Evolutionary conservation across 1,140 invertebrate species (phyloP), one percentile per base, ranked within the genome.

Genomic region (Caerostris darwini): DNA sequence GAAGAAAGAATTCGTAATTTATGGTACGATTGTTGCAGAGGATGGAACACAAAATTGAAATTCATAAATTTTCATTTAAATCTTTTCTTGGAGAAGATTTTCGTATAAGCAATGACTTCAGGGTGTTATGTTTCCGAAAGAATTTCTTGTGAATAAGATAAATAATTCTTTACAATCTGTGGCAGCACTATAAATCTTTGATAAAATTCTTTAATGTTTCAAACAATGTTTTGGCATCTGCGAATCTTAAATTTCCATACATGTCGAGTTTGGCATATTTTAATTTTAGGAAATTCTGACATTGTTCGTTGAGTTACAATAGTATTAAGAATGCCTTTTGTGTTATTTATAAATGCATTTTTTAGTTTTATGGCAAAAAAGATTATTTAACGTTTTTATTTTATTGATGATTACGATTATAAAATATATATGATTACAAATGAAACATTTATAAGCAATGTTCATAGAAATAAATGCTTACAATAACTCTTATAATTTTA

Each of bases 31-130:
- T 61, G 85, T 34, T 87, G 50, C 3, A 14, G 14, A 61, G 54
- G 5, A 7, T 5, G 4, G 7, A 56, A 56, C 14, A 12, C 54
- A 34, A 19, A 19, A 59, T 61, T 61, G 58, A 59, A 87, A 34
- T 87, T 87, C 56, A 87, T 61, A 87, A 58, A 57, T 83, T 83
- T 83, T 83, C 81, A 83, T 83, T 83, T 57, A 56, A 57, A 83
- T 57, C 56, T 83, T n/a, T 57, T 7, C 5, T 54, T 57, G 14
- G 53, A 57, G n/a, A n/a, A 71, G 50, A 34, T 50, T 71, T 50
- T 3, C 4, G 19, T 69, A 34, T 71, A 19, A 71, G 50, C 19
- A 50, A 8, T 71, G 34, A 71, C 34, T 71, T 71, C 5, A 71
- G n/a, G 34, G 34, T 10, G 8, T 50, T 10, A 71, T n/a, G 50